phyloP scores from a whole-genome alignment of 2,888 invertebrate species.

The Sycophila texana region DNA sequence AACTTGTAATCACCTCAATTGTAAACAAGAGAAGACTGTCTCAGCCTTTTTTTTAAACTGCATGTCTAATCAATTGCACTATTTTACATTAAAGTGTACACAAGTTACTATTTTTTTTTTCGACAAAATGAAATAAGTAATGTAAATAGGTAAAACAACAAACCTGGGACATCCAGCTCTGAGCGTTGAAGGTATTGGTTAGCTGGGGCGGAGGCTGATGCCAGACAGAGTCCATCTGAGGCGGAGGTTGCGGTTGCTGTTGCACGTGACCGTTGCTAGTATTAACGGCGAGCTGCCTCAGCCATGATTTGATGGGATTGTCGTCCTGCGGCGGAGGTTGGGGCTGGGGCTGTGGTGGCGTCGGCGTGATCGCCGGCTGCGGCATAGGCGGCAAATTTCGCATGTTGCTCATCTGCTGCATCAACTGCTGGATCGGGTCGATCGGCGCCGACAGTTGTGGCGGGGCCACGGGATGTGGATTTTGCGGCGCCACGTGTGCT shows the following conservation, averaged over 20 bases:
- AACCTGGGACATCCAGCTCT: conserved; percentile 73
- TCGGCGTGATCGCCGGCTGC: conserved; percentile 65
- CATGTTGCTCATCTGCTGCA: conserved; percentile 78
- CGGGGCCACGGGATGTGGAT: conserved; percentile 65
- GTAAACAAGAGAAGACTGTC: not conserved
- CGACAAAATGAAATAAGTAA: not conserved
- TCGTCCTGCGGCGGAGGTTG: conserved; percentile 70
- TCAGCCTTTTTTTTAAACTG: not conserved
- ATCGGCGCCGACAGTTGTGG: conserved; percentile 64
- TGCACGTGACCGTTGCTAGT: conserved; percentile 57
- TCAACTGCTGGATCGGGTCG: conserved; percentile 77
- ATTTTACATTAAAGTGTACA: no score
- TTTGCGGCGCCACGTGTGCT: conserved; percentile 64
- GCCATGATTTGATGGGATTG: conserved; percentile 77
- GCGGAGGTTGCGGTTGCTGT: conserved; percentile 61
- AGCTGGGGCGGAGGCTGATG: conserved; percentile 71
- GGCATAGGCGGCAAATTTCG: conserved; percentile 73
- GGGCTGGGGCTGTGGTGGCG: conserved; percentile 58
- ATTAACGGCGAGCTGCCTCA: conserved; percentile 75
- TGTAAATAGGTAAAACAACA: not conserved
- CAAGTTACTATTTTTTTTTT: no score
- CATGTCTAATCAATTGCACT: not conserved
- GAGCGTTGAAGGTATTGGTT: conserved; percentile 69
- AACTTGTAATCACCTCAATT: not conserved
- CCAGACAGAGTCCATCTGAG: conserved; percentile 72